Evolutionary conservation across 2,113 vertebrate species (phyloP), one percentile per base, ranked within the genome.

Genomic region (Salvelinus fontinalis): DNA sequence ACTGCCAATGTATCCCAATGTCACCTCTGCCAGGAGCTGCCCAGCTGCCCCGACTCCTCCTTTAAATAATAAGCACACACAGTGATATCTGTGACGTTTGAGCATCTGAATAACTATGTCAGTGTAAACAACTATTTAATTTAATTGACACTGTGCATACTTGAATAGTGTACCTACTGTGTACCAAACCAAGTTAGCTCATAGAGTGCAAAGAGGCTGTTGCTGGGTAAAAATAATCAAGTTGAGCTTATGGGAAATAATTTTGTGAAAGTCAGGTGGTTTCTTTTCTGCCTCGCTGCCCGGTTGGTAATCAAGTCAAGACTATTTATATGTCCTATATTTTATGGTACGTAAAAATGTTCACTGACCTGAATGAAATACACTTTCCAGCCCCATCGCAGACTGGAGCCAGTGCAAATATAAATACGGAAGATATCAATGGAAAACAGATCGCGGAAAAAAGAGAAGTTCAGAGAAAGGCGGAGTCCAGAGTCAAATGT

Each of bases 341-440:
- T 90, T 85, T 88, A 85, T 81, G 86, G 82, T 85, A 90, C 83
- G 86, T 88, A 85, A 76, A 85, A 76, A 81, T 87, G 88, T 90
- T 87, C 90, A 80, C 80, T 87, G 84, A 90, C 82, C 89, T 90
- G 87, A 80, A 86, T 83, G 79, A 90, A 89, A 86, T 83, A 82
- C 78, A 81, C 81, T 85, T 85, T 87, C 85, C 82, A 84, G 81
- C 73, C 71, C 77, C 24, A 6, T 72, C 22, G 18, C 65, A 51
- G 5, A 72, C 81, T 22, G n/a, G 60, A 59, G 5, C 71, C 81
- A 3, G 20, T 73, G 81, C 78, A 76, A 91, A 83, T 89, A 87
- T 92, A 93, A 93, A 93, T 87, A 91, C 62, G 75, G 80, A 62
- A 78, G 83, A 87, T 89, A 88, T 87, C 76, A 74, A 91, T 65